phyloP scores from a whole-genome alignment of 2,797 vertebrate genomes.

The Fratercula arctica region DNA sequence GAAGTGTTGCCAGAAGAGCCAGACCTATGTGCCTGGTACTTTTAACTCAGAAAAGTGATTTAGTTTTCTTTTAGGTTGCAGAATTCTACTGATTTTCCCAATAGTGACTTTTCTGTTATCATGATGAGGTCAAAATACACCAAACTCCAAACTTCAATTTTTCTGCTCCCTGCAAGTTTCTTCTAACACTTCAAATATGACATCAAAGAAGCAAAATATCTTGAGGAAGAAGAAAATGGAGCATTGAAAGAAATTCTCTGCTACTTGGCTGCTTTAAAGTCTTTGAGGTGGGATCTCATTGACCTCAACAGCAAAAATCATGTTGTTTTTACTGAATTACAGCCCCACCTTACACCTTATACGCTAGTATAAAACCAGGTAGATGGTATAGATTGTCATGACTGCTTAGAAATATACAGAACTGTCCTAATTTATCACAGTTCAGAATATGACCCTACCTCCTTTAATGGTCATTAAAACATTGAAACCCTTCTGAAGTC shows the following conservation, averaged over 20 bases:
- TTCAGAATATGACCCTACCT: not conserved
- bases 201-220: not conserved
- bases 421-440: not conserved
- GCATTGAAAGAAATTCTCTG: not conserved
- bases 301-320: not conserved
- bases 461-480: not conserved
- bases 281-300: not conserved
- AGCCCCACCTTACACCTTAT: not conserved
- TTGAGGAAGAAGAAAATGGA: not conserved
- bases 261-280: not conserved
- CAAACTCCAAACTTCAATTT: not conserved
- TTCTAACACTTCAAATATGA: not conserved
- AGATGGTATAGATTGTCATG: not conserved
- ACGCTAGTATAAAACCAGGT: not conserved
- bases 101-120: not conserved
- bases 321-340: not conserved
- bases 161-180: not conserved
- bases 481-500: not conserved
- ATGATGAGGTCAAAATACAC: not conserved
- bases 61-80: not conserved
- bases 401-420: not conserved
- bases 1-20: not conserved
- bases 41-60: not conserved
- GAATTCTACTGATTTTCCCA: not conserved
- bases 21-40: not conserved